Base-by-base conservation (phyloP, 2,888 invertebrate species). In the Pocota personata region DNA sequence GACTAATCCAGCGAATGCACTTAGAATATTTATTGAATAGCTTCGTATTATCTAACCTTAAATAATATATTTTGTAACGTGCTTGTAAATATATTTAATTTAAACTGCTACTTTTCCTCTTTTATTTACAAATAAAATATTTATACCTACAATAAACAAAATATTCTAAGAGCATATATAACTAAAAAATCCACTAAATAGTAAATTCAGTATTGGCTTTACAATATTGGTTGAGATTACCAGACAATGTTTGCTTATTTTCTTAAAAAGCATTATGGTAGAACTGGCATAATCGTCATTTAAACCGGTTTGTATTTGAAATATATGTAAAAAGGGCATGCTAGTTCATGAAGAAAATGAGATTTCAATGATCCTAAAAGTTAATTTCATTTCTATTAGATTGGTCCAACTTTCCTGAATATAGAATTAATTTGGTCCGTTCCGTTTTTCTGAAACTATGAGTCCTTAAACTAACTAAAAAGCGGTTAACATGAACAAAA, bases 111-210 rank as follows among this genome's bases (percentile, higher is more conserved):
- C 27, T 37, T 40, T 58, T 8, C 40, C 57, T 50, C 66, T 50
- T 66, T 40, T 43, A 66, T 57, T 79, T 57, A 14, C 12, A 14
- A 35, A 16, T 19, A 19, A 14, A 12, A 6, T 35, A 1, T n/a
- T n/a, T n/a, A n/a, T n/a, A n/a, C n/a, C n/a, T 35, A 8, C 24
- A 24, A 4, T 3, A 24, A 35, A 35, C 46, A 66, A 58, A 76
- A 76, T 76, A 57, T 76, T 76, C 27, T 66, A 35, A 75, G 75
- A 35, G 55, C 43, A 73, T 62, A 16, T 0, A 4, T 50, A 50
- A 21, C 3, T 10, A 19, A 10, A 1, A 19, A 2, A 3, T 50
- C 19, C n/a, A 14, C 3, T 14, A 30, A 27, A 0, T 8, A 27
- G 7, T 21, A 48, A 21, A 1, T 19, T 21, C 21, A 48, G 10